These are phyloP conservation scores for Himalopsyche japonica DNA, from an alignment of 2,888 invertebrate genomes.

Conservation along the genomic window DNA sequence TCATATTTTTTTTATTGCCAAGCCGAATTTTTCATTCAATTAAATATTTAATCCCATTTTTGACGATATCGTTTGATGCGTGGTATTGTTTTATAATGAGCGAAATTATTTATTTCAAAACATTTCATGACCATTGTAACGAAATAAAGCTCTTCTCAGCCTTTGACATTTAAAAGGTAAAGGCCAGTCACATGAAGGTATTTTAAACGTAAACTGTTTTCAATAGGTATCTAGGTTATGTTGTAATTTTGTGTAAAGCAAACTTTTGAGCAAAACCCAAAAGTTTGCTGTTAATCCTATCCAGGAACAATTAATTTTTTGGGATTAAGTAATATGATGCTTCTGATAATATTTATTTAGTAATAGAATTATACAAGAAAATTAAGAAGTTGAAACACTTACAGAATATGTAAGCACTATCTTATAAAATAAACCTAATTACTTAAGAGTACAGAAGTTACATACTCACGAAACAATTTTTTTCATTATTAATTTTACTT, in stretches of 20 bases:
- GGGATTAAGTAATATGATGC: background rate
- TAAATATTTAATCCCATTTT: too few species aligned
- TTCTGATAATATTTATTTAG: background rate
- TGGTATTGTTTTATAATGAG: too few species aligned
- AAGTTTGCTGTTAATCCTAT: background rate
- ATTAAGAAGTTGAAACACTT: background rate
- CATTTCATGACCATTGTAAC: background rate
- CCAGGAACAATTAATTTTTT: background rate
- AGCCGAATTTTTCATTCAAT: too few species aligned
- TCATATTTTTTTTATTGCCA: too few species aligned
- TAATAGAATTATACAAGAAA: background rate
- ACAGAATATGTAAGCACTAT: too few species aligned
- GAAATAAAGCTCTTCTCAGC: background rate
- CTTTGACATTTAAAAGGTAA: background rate
- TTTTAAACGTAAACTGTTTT: background rate
- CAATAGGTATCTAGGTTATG: background rate
- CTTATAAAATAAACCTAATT: too few species aligned
- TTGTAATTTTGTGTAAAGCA: background rate
- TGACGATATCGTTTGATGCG: too few species aligned
- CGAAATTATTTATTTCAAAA: background rate
- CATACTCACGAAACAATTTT: too few species aligned
- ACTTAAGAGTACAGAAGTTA: too few species aligned
- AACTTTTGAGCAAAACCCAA: background rate
- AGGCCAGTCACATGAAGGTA: background rate
- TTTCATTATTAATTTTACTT: too few species aligned